Percentiles rank a stretch among this genome's conserved stretches.
Conservation (phyloP, 2,113 vertebrate genomes). For the Sialia sialis region DNA sequence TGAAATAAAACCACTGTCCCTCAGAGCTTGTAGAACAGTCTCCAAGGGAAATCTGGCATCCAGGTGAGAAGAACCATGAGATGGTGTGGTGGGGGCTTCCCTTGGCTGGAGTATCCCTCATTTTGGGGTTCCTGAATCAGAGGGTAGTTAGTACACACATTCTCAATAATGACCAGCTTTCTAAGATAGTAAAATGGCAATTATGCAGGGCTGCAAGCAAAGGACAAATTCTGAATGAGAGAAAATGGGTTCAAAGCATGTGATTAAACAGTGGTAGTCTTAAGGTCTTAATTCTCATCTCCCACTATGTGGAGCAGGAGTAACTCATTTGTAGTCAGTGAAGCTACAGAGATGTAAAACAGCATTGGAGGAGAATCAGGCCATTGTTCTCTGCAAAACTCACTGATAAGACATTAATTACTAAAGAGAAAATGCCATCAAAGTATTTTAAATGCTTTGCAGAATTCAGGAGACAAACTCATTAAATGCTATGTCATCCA, state of each 20-base stretch:
- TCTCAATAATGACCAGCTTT: neutral
- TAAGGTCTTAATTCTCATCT: slow-evolving; percentile 39
- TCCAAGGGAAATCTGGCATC: neutral
- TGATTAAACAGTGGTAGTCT: slow-evolving; percentile 25
- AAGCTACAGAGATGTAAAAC: slow-evolving; percentile 37
- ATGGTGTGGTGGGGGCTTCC: fast-evolving
- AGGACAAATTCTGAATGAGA: slow-evolving; percentile 14
- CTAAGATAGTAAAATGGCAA: neutral
- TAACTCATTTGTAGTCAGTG: slow-evolving; percentile 34
- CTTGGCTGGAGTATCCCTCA: neutral
- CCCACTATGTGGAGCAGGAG: neutral
- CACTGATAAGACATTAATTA: slow-evolving; percentile 65
- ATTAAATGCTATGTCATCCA: slow-evolving; percentile 38
- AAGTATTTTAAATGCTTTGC: slow-evolving; percentile 60
- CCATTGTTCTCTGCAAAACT: slow-evolving; percentile 50
- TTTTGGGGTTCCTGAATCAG: neutral
- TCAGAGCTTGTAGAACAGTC: neutral
- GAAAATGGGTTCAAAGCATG: slow-evolving; percentile 12
- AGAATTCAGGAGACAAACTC: slow-evolving; percentile 57
- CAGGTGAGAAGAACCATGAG: neutral
- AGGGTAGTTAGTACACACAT: neutral
- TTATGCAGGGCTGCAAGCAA: neutral
- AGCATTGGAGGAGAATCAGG: slow-evolving; percentile 35
- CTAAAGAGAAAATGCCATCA: slow-evolving; percentile 53
- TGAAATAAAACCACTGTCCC: neutral